Percentiles rank a stretch among this genome's conserved stretches.
These are phyloP conservation scores for Phenganax marumi DNA, from an alignment of 92 coral and sea anemone species.

Conservation along the genomic window DNA sequence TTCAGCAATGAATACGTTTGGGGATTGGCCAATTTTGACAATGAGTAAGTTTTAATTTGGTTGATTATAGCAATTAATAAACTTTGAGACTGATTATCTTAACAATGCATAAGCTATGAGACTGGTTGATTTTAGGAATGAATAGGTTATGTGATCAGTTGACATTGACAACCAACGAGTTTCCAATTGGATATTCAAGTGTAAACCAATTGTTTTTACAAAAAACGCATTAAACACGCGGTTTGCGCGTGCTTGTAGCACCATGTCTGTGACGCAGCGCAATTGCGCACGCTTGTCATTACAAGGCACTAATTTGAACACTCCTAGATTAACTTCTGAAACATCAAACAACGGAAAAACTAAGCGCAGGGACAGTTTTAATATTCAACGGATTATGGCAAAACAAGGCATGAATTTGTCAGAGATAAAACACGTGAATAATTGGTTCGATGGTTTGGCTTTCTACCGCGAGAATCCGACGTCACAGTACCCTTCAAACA, in stretches of 20 bases:
- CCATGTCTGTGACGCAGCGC: too few species aligned
- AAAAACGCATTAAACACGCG: too few species aligned
- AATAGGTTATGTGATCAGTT: neutral
- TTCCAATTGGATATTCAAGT: too few species aligned
- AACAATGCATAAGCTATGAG: neutral
- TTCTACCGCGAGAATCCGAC: neutral
- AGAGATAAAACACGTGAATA: neutral
- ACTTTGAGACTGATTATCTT: neutral
- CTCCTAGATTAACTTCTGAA: too few species aligned
- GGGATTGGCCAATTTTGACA: neutral
- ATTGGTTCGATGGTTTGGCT: constrained; percentile 23
- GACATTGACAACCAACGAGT: too few species aligned
- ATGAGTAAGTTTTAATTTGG: neutral
- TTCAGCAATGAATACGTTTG: neutral
- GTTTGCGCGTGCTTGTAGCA: too few species aligned
- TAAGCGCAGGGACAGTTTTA: too few species aligned
- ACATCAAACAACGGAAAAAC: too few species aligned
- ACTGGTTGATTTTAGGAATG: neutral
- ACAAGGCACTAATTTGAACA: too few species aligned
- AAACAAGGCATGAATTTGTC: neutral
- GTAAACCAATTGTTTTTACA: too few species aligned
- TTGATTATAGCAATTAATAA: neutral
- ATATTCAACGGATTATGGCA: neutral
- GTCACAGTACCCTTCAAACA: neutral
- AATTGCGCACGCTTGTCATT: too few species aligned